phyloP scores from a whole-genome alignment of 1,140 invertebrate species.

The Parasteatoda tepidariorum region DNA sequence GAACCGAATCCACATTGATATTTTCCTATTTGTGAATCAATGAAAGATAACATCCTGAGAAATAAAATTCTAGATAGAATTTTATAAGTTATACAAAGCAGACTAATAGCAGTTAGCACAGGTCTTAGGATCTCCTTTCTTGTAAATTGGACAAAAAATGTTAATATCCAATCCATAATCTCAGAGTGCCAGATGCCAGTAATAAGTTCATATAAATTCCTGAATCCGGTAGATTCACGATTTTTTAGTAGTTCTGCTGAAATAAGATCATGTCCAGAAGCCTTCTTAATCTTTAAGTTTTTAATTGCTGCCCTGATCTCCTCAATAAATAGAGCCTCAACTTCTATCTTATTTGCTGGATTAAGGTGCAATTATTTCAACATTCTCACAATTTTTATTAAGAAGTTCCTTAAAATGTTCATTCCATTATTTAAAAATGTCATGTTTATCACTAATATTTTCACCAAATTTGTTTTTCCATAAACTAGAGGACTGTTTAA shows the following conservation, averaged over 20 bases:
- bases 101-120: background rate
- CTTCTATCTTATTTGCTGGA: background rate
- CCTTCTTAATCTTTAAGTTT: background rate
- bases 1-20: background rate
- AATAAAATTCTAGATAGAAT: background rate
- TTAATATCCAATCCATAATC: background rate
- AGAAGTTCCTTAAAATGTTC: background rate
- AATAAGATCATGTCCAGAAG: background rate
- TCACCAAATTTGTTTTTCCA: background rate
- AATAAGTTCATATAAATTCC: background rate
- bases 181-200: background rate
- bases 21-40: background rate
- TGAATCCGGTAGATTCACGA: background rate
- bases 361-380: background rate
- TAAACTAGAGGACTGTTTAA: background rate
- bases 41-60: background rate
- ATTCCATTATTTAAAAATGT: background rate
- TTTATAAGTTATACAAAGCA: background rate
- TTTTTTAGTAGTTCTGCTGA: background rate
- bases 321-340: background rate
- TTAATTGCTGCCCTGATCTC: background rate
- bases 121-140: background rate
- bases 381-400: background rate
- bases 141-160: background rate
- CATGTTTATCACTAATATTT: background rate